Conservation (phyloP, 2,797 vertebrate genomes). For the Arnoldichthys spilopterus region DNA sequence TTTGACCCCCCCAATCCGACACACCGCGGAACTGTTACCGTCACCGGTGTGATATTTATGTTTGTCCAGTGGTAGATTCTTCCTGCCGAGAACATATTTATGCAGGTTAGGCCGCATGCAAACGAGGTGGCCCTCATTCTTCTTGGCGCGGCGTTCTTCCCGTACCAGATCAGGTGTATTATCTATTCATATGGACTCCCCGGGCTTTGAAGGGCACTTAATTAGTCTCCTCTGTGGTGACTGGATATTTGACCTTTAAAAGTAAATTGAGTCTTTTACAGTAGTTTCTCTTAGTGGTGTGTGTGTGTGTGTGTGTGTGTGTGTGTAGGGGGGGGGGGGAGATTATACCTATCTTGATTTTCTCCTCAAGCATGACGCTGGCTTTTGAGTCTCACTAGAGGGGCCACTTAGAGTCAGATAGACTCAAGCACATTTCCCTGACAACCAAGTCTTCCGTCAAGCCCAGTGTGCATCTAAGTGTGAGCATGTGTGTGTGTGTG, state of each 20-base stretch:
- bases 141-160: constrained; percentile 19
- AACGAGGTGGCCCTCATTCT: constrained; percentile 51
- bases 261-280: constrained; percentile 66
- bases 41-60: constrained; percentile 50
- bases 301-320: too few relatives aligned
- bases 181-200: constrained; percentile 59
- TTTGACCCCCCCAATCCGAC: constrained; percentile 10
- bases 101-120: constrained; percentile 45
- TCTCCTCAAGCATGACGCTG: constrained; percentile 44
- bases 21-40: constrained; percentile 26
- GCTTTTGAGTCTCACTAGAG: constrained; percentile 36
- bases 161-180: constrained; percentile 57
- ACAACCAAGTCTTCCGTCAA: constrained; percentile 29
- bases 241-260: constrained; percentile 66
- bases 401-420: constrained; percentile 23
- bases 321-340: constrained; percentile 42
- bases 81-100: constrained; percentile 54
- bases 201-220: constrained; percentile 63
- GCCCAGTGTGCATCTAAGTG: constrained; percentile 10
- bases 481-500: constrained; percentile 29
- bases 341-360: constrained; percentile 46
- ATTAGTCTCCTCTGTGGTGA: constrained; percentile 63
- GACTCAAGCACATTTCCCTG: constrained; percentile 37
- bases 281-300: constrained; percentile 55
- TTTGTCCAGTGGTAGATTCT: constrained; percentile 50